Conservation (phyloP, 2,797 vertebrate genomes). For the Myotis myotis region DNA sequence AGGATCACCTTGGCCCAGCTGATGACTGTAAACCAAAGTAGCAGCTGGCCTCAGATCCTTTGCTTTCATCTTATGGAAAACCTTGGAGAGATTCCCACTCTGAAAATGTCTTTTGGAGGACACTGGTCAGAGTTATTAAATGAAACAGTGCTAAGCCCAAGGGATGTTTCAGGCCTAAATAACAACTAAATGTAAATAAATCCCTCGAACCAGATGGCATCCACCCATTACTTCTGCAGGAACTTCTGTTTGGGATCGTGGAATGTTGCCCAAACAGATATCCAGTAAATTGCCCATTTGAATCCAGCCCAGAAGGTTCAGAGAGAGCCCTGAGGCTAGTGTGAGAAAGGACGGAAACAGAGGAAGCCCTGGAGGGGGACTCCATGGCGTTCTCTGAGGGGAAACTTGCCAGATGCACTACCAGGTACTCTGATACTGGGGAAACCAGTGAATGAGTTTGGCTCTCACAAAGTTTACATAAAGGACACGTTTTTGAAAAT, state of each 20-base stretch:
- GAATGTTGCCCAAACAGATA: background rate
- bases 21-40: background rate
- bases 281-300: background rate
- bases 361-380: background rate
- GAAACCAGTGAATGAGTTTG: background rate
- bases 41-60: background rate
- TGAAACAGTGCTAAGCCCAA: background rate
- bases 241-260: background rate
- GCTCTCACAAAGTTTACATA: background rate
- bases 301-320: background rate
- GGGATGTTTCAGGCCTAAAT: background rate
- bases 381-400: background rate
- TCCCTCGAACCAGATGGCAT: background rate
- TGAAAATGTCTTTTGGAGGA: background rate
- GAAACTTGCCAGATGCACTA: background rate
- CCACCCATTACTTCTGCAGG: background rate
- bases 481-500: background rate
- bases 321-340: background rate
- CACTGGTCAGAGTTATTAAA: background rate
- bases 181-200: background rate
- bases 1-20: background rate
- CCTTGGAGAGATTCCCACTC: background rate
- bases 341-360: background rate
- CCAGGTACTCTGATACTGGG: background rate
- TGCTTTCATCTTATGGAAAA: background rate